Conservation (phyloP, 2,888 invertebrate species). For the Rutpela maculata region DNA sequence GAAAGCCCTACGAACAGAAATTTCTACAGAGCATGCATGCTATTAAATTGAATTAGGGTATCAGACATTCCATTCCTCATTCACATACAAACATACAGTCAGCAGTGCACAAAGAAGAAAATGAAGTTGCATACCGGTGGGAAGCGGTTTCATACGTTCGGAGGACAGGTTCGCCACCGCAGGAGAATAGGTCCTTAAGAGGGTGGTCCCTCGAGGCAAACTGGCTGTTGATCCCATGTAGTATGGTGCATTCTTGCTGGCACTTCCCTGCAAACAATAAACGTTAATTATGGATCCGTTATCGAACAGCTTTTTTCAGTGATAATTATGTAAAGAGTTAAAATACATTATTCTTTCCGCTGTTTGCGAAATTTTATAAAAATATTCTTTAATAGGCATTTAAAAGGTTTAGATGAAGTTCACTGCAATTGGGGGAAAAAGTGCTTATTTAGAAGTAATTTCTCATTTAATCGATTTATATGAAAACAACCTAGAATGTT, state of each 20-base stretch:
- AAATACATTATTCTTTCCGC: no score
- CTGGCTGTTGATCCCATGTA: slow-evolving; percentile 83
- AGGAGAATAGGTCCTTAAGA: slow-evolving; percentile 83
- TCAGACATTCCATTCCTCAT: slow-evolving; percentile 14
- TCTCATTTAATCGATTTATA: no score
- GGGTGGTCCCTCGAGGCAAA: slow-evolving; percentile 81
- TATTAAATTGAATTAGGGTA: not conserved
- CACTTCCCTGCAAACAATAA: slow-evolving; percentile 66
- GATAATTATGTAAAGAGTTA: not conserved
- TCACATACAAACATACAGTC: slow-evolving; percentile 13
- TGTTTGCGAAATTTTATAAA: no score
- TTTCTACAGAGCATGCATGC: not conserved
- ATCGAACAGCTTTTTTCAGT: not conserved
- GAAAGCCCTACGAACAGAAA: not conserved
- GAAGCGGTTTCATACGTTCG: slow-evolving; percentile 77
- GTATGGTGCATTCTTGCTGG: slow-evolving; percentile 80
- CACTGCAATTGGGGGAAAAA: no score
- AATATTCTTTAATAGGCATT: no score
- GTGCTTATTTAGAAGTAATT: no score
- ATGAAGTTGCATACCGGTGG: slow-evolving; percentile 70
- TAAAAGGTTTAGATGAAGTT: no score
- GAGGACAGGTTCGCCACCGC: slow-evolving; percentile 78
- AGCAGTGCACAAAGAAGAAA: not conserved
- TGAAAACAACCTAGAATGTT: no score
- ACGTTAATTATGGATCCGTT: not conserved